A percentile compares a stretch with the other conserved stretches of the same genome.
Evolutionary conservation across 2,797 vertebrate species (phyloP).

Genomic region (Margarornis squamiger): DNA sequence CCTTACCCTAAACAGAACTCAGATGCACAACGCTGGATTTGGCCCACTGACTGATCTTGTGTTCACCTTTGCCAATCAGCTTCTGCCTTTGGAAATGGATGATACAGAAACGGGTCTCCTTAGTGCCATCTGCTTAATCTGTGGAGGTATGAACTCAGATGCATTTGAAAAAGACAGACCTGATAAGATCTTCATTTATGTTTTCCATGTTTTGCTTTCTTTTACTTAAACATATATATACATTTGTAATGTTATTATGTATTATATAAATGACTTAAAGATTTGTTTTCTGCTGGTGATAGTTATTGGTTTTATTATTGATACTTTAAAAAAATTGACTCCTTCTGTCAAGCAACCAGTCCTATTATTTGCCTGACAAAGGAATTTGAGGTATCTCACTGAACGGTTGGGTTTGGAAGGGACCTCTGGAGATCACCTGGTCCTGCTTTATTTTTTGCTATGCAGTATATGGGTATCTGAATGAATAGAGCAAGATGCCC

Average conservation of each 20-base stretch:
- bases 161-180: background rate
- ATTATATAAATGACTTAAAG: background rate
- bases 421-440: background rate
- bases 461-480: background rate
- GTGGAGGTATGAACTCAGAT: conserved; percentile 82
- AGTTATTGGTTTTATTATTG: background rate
- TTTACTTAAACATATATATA: background rate
- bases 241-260: background rate
- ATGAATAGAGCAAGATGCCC: background rate
- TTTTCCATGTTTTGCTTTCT: background rate
- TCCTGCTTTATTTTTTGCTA: background rate
- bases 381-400: background rate
- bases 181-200: background rate
- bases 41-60: conserved; percentile 93
- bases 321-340: background rate
- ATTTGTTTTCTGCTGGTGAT: background rate
- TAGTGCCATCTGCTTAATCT: conserved; percentile 96
- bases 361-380: background rate
- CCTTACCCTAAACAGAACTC: conserved; percentile 92
- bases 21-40: conserved; percentile 97
- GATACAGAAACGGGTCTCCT: conserved; percentile 95
- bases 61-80: conserved; percentile 94
- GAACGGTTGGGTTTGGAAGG: background rate
- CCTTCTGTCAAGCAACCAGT: background rate
- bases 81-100: conserved; percentile 95